A percentile compares a stretch with the other conserved stretches of the same genome.
Evolutionary conservation across 2,888 invertebrate genomes (phyloP).

Genomic region (Xylota sylvarum): DNA sequence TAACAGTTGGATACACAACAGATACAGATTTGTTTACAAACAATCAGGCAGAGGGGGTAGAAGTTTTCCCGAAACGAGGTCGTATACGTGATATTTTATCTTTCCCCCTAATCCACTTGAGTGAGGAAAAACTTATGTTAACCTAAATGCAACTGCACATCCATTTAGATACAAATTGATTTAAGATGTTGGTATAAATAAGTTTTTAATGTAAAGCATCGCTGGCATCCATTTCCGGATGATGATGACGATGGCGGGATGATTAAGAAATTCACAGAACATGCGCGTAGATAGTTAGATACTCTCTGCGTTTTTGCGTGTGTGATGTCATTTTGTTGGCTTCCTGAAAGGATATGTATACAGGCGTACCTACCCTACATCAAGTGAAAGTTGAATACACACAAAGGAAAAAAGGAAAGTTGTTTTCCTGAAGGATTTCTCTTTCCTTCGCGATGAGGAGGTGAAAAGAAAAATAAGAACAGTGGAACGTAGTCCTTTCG

Average conservation of each 20-base stretch:
- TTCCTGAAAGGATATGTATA: constrained; percentile 33
- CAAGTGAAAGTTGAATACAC: constrained; percentile 66
- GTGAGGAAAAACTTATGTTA: constrained; percentile 37
- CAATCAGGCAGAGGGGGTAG: constrained; percentile 38
- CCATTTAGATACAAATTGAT: background rate
- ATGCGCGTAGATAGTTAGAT: constrained; percentile 54
- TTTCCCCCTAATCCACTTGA: background rate
- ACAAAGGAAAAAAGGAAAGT: constrained; percentile 44
- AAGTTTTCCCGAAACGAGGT: constrained; percentile 27
- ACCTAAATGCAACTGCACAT: constrained; percentile 46
- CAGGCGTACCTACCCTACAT: constrained; percentile 3
- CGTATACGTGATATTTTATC: constrained; percentile 47
- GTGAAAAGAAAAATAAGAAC: constrained; percentile 21
- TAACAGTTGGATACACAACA: constrained; percentile 55
- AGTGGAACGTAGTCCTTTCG: constrained; percentile 38
- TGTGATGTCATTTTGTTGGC: constrained; percentile 60
- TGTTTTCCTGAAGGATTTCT: constrained; percentile 30
- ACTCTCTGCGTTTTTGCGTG: background rate
- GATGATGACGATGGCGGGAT: constrained; percentile 69
- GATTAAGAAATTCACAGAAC: constrained; percentile 61
- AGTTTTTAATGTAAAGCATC: constrained; percentile 49
- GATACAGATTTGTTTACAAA: constrained; percentile 74
- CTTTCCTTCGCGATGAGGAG: constrained; percentile 15
- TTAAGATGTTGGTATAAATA: constrained; percentile 18
- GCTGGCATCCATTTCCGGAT: constrained; percentile 61